Percentiles rank a stretch among this genome's conserved stretches.
phyloP scores from a whole-genome alignment of 1,140 invertebrate species.

The Plectrocnemia conspersa region DNA sequence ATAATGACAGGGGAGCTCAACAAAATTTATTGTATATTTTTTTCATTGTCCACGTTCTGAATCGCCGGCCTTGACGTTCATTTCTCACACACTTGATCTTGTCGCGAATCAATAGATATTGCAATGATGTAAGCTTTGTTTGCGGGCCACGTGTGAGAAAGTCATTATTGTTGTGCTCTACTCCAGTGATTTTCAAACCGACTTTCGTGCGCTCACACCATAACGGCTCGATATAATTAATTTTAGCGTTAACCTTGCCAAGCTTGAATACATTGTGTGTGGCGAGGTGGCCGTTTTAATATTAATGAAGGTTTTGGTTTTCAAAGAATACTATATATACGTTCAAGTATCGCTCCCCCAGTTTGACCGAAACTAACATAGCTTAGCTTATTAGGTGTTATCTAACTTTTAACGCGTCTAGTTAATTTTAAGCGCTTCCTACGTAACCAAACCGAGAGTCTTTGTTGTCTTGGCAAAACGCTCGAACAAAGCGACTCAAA shows the following conservation, averaged over 20 bases:
- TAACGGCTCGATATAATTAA: too few species aligned
- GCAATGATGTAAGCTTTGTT: slow-evolving; percentile 1
- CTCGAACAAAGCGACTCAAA: too few species aligned
- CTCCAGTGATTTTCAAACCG: slow-evolving; percentile 9
- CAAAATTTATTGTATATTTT: too few species aligned
- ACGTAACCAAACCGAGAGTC: too few species aligned
- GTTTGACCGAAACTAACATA: not conserved
- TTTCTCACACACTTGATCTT: slow-evolving; percentile 10
- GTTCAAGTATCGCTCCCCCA: too few species aligned
- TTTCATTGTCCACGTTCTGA: not conserved
- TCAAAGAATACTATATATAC: too few species aligned
- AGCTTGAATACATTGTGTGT: too few species aligned
- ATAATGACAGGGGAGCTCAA: too few species aligned
- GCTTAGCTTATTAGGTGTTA: not conserved
- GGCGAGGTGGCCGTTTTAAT: too few species aligned
- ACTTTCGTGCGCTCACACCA: slow-evolving; percentile 2
- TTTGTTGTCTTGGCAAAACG: too few species aligned
- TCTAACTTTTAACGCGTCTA: not conserved
- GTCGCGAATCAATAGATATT: slow-evolving; percentile 5
- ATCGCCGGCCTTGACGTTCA: not conserved
- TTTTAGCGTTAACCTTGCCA: too few species aligned
- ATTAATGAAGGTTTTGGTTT: too few species aligned
- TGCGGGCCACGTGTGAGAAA: slow-evolving; percentile 3
- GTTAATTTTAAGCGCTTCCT: not conserved
- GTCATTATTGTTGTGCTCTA: not conserved